Conservation (phyloP, 2,888 invertebrate genomes). For the Ischnura elegans region DNA sequence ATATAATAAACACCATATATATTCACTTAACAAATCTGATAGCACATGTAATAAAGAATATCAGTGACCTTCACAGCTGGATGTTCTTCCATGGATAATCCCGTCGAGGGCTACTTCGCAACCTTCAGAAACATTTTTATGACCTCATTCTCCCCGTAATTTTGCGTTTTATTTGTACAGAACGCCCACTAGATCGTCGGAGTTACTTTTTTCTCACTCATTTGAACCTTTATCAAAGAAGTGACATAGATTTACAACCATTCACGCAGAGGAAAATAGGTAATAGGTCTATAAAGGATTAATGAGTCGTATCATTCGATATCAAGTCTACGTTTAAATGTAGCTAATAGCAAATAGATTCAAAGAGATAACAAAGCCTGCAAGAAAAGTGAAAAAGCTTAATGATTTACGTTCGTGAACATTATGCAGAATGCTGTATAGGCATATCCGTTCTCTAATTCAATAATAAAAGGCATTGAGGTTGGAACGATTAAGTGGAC, state of each 20-base stretch:
- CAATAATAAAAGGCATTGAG: too few species aligned
- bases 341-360: too few species aligned
- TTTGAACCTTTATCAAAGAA: background rate
- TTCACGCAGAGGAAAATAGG: background rate
- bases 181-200: background rate
- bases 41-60: constrained; percentile 13
- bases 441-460: too few species aligned
- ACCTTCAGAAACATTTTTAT: constrained; percentile 61
- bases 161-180: constrained; percentile 42
- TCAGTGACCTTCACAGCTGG: constrained; percentile 43
- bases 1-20: background rate
- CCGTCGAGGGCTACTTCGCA: background rate
- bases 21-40: background rate
- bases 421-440: too few species aligned
- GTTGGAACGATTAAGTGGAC: too few species aligned
- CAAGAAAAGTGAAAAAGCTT: too few species aligned
- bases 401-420: too few species aligned
- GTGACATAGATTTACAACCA: background rate
- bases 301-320: background rate
- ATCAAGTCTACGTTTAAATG: background rate
- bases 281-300: background rate
- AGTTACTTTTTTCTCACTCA: background rate
- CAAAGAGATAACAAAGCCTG: too few species aligned
- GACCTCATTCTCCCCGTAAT: background rate
- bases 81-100: constrained; percentile 39